Evolutionary conservation across 1,140 invertebrate species (phyloP).

Genomic region (Whitmania pigra): DNA sequence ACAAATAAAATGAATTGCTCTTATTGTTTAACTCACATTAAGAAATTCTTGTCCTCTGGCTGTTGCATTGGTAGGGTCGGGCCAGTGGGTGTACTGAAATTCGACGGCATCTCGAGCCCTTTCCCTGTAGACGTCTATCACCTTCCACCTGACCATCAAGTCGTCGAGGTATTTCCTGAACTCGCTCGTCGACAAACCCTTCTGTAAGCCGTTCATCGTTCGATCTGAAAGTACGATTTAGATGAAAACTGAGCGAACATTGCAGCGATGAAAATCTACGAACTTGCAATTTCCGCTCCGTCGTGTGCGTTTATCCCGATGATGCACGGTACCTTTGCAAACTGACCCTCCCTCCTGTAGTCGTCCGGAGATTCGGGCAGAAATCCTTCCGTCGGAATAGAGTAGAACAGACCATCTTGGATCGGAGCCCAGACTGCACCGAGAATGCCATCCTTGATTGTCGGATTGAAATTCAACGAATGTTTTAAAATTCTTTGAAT

Average conservation of each 20-base stretch:
- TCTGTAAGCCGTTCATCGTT: conserved; percentile 16
- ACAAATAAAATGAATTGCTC: not conserved
- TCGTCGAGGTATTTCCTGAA: conserved; percentile 16
- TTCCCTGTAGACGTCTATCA: conserved; percentile 35
- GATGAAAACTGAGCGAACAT: not conserved
- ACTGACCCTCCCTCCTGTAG: conserved; percentile 20
- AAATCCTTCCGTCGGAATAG: conserved; percentile 8
- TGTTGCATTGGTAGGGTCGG: conserved; percentile 66
- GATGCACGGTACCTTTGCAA: conserved; percentile 22
- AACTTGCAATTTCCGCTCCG: conserved; percentile 22
- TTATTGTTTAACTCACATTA: conserved; percentile 50
- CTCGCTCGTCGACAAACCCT: conserved; percentile 13
- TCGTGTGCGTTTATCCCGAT: conserved; percentile 24
- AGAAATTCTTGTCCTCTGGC: conserved; percentile 73
- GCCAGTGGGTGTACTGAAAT: conserved; percentile 88
- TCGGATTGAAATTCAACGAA: not conserved
- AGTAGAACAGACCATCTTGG: conserved; percentile 21
- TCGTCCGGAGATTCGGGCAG: conserved; percentile 22
- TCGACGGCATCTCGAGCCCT: conserved; percentile 78
- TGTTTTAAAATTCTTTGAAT: not conserved
- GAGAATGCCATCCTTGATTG: conserved; percentile 20
- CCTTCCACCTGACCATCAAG: conserved; percentile 18
- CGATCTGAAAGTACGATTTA: conserved; percentile 15
- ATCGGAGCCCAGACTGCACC: conserved; percentile 23
- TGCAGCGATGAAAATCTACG: not conserved